These are phyloP conservation scores for Ursus arctos DNA, from an alignment of 2,113 vertebrate species.

Conservation along the genomic window DNA sequence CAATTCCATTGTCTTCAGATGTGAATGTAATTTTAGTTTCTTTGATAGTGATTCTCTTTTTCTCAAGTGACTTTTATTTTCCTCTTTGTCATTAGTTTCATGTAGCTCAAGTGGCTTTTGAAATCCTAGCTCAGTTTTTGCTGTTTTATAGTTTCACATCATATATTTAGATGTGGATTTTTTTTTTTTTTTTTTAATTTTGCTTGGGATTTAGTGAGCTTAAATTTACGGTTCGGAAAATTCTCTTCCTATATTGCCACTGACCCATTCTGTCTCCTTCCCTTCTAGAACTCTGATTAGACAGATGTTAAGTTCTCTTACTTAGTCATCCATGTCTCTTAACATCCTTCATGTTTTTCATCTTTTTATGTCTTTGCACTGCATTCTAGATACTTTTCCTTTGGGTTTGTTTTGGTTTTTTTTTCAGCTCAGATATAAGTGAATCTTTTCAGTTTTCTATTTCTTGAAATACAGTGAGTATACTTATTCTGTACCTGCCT, in stretches of 20 bases:
- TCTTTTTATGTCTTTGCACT: background rate
- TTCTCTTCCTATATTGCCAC: background rate
- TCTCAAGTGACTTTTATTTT: background rate
- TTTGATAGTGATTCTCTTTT: background rate
- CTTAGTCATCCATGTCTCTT: background rate
- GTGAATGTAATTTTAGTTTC: background rate
- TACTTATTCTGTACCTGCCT: background rate
- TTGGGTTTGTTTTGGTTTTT: background rate
- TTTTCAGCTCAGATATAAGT: background rate
- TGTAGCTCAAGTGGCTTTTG: background rate
- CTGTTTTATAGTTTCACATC: slow-evolving; percentile 13
- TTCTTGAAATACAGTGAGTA: background rate
- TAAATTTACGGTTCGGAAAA: background rate
- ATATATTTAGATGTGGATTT: background rate
- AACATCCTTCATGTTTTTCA: background rate
- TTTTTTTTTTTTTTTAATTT: background rate
- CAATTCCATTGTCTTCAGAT: background rate
- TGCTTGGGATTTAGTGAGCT: background rate
- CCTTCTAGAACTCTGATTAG: background rate
- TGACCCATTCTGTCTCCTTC: background rate
- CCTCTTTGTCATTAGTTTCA: background rate
- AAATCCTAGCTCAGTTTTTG: background rate
- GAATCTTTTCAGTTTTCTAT: background rate
- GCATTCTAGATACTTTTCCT: background rate
- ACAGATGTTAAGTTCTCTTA: background rate